Conservation (phyloP, 92 coral and sea anemone species). For the Epizoanthus stellaris region DNA sequence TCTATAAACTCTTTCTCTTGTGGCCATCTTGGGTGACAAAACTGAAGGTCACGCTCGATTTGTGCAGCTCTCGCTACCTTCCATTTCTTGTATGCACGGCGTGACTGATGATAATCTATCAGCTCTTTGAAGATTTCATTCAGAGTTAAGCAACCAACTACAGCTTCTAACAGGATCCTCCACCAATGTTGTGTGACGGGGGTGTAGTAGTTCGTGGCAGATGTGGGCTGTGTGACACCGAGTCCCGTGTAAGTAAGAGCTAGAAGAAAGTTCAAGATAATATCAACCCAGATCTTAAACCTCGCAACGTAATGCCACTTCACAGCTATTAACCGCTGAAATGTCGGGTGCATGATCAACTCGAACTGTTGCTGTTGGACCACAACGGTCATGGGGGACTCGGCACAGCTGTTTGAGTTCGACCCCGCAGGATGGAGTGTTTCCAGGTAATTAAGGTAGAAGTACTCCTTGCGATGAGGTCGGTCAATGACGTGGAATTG, state of each 20-base stretch:
- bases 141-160: conserved; percentile 55
- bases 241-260: conserved; percentile 63
- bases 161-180: conserved; percentile 63
- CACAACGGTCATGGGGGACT: conserved; percentile 64
- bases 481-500: conserved; percentile 77
- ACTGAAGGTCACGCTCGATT: conserved; percentile 59
- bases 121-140: conserved; percentile 65
- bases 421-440: conserved; percentile 53
- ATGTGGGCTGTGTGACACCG: conserved; percentile 56
- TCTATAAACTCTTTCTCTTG: conserved; percentile 56
- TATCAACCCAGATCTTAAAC: conserved; percentile 59
- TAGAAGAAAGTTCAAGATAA: conserved; percentile 61
- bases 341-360: conserved; percentile 75
- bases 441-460: conserved; percentile 71
- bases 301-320: conserved; percentile 69
- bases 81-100: conserved; percentile 48
- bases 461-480: conserved; percentile 67
- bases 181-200: conserved; percentile 63
- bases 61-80: conserved; percentile 61
- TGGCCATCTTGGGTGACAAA: conserved; percentile 77
- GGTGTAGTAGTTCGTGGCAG: conserved; percentile 44
- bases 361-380: conserved; percentile 73
- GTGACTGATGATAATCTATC: conserved; percentile 59
- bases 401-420: conserved; percentile 34
- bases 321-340: conserved; percentile 75